phyloP scores from a whole-genome alignment of 2,888 invertebrate genomes.

The Heteropelma amictum region DNA sequence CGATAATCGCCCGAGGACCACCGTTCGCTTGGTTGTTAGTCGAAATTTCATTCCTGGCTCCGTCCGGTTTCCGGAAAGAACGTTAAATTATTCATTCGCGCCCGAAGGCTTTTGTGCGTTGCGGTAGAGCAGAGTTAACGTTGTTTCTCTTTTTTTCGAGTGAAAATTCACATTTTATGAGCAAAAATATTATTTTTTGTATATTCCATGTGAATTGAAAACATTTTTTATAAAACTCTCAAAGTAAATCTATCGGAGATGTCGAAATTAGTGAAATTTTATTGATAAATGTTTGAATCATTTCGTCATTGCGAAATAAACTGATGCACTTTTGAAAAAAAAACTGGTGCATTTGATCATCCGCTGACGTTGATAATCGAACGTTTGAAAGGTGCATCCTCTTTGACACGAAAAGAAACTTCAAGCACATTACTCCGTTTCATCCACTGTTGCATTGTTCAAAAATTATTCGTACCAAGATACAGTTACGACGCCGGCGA shows the following conservation, averaged over 20 bases:
- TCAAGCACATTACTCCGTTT: not conserved
- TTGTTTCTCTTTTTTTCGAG: not conserved
- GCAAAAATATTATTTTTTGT: too few relatives aligned
- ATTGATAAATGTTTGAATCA: too few relatives aligned
- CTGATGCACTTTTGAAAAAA: not conserved
- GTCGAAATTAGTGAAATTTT: too few relatives aligned
- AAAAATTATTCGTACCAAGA: not conserved
- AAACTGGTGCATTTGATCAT: not conserved
- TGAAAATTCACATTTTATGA: too few relatives aligned
- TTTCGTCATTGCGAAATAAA: too few relatives aligned
- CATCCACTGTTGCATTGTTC: not conserved
- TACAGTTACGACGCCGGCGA: not conserved
- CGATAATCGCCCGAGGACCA: not conserved
- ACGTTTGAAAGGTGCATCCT: too few relatives aligned
- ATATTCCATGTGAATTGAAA: too few relatives aligned
- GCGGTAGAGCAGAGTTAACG: not conserved
- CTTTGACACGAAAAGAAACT: too few relatives aligned
- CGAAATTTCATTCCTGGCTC: not conserved
- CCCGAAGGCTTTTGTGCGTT: not conserved
- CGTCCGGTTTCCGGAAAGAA: not conserved
- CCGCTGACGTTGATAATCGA: too few relatives aligned
- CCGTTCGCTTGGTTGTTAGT: not conserved
- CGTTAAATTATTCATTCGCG: slow-evolving; percentile 7
- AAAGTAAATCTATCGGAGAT: too few relatives aligned
- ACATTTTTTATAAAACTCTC: too few relatives aligned